A percentile compares a stretch with the other conserved stretches of the same genome.
These are phyloP conservation scores for Xenentodon cancila DNA, from an alignment of 2,797 vertebrate genomes.

Conservation along the genomic window DNA sequence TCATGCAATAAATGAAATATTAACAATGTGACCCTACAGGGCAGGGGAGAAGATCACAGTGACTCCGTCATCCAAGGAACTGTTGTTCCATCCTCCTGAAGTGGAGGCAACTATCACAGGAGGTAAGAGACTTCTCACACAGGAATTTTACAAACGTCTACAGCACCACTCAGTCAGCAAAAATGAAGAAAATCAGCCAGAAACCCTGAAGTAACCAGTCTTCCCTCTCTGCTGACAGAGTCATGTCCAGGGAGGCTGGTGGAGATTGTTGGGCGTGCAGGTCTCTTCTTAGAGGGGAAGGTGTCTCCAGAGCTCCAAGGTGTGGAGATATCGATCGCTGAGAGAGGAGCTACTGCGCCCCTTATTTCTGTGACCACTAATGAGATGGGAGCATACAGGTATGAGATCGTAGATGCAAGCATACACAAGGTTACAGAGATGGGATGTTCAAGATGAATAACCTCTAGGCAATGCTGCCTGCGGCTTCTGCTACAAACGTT, in stretches of 20 bases:
- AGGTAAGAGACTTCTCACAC: slow-evolving; percentile 76
- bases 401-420: slow-evolving; percentile 17
- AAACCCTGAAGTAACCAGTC: background rate
- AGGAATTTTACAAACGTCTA: background rate
- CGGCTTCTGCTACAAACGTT: slow-evolving; percentile 4
- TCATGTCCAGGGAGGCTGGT: slow-evolving; percentile 94
- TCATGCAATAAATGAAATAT: slow-evolving; percentile 3
- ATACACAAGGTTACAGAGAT: background rate
- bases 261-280: slow-evolving; percentile 92
- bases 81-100: slow-evolving; percentile 95
- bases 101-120: slow-evolving; percentile 93
- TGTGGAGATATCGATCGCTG: slow-evolving; percentile 93
- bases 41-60: slow-evolving; percentile 97
- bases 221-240: slow-evolving; percentile 76
- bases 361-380: slow-evolving; percentile 92
- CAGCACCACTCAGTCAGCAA: background rate
- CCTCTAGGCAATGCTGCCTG: slow-evolving; percentile 8
- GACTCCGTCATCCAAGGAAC: slow-evolving; percentile 94
- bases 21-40: slow-evolving; percentile 67
- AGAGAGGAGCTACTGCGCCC: slow-evolving; percentile 84
- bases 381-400: slow-evolving; percentile 93
- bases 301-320: slow-evolving; percentile 92
- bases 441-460: background rate
- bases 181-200: background rate
- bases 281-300: slow-evolving; percentile 92